Base-by-base conservation (phyloP, 1,140 invertebrate genomes). In the Galleria mellonella region DNA sequence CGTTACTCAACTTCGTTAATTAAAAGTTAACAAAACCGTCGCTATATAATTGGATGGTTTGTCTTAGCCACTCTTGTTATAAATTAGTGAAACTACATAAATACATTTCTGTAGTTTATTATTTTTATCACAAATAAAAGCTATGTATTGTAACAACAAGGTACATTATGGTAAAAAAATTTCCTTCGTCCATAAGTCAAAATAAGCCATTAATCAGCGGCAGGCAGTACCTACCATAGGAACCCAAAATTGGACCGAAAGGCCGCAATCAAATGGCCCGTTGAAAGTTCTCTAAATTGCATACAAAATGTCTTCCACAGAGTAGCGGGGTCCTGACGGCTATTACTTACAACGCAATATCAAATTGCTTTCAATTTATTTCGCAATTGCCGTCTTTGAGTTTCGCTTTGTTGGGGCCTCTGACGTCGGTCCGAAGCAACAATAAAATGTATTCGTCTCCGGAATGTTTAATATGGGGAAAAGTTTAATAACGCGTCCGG, bases 391-490 rank as follows among this genome's bases (percentile, higher is more conserved):
- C 81, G 81, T 84, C 81, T 84, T 84, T 84, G 81, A 82, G 81
- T 84, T 84, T 82, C 81, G 81, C 81, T 84, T 84, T 84, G 75
- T 82, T 77, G 74, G 75, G 74, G 75, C 75, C 74, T 81, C 77
- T 78, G 81, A 84, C 77, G 81, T 73, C 77, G 81, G 77, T 82
- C 74, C 77, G 74, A 81, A 76, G 74, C 81, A 84, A 84, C 81
- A 84, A 84, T 84, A 84, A 84, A 84, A 84, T 84, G 81, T 84
- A 84, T 84, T 84, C 81, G 81, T 84, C 81, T 81, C 81, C 74
- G 81, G 81, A 84, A 84, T 84, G 81, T 84, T 82, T 84, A 84
- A 84, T 84, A 84, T 84, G 81, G 81, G 81, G 81, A 84, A 84
- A 84, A 84, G 81, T 84, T 81, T 84, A 84, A 84, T 84, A 84